A percentile compares a stretch with the other conserved stretches of the same genome.
phyloP scores from a whole-genome alignment of 2,888 invertebrate species.

The Acronicta aceris region DNA sequence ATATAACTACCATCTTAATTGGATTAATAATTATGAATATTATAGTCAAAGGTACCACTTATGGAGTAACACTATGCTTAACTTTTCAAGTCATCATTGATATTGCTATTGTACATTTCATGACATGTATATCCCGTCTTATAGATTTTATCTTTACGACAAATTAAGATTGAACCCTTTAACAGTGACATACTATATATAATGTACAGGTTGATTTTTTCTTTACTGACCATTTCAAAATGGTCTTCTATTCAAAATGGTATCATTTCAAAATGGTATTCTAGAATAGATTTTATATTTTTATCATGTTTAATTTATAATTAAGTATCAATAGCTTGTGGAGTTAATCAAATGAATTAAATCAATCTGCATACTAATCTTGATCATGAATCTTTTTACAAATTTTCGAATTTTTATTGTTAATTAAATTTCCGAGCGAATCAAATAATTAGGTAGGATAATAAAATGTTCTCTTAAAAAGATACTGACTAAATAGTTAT shows the following conservation, averaged over 20 bases:
- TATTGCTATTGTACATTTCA: constrained; percentile 43
- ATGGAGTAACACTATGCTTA: constrained; percentile 44
- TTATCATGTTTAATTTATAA: background rate
- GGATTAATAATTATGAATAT: constrained; percentile 47
- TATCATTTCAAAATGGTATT: too few relatives aligned
- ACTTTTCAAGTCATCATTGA: constrained; percentile 41
- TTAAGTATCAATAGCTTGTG: background rate
- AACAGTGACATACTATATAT: constrained; percentile 12
- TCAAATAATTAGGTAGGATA: constrained; percentile 74
- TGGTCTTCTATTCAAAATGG: too few relatives aligned
- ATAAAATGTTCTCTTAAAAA: constrained; percentile 77
- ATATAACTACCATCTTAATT: constrained; percentile 52
- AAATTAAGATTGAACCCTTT: constrained; percentile 16
- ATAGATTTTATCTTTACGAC: constrained; percentile 25
- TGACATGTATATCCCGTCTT: constrained; percentile 28
- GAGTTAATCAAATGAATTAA: background rate
- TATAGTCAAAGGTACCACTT: constrained; percentile 47
- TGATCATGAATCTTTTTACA: constrained; percentile 46
- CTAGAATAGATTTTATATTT: too few relatives aligned
- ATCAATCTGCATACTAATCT: constrained; percentile 13
- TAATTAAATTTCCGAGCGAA: constrained; percentile 51
- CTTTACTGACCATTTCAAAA: background rate
- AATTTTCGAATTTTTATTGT: constrained; percentile 39
- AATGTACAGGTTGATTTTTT: background rate
- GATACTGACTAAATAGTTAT: constrained; percentile 78